Evolutionary conservation across 2,797 vertebrate genomes (phyloP).

Genomic region (Leucoraja ocellata): DNA sequence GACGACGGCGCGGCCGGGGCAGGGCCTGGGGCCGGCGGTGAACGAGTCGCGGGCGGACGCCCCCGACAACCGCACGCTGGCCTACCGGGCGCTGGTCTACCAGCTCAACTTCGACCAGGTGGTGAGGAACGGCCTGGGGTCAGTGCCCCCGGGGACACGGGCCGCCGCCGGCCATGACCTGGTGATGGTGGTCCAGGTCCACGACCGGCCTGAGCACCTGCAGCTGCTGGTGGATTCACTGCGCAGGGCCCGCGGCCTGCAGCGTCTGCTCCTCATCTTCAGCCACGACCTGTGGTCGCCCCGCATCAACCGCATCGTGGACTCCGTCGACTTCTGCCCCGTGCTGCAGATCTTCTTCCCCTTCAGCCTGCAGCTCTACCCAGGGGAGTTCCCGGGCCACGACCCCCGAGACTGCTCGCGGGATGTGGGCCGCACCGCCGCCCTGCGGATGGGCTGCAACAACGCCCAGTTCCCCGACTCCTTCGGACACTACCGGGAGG

Average conservation of each 20-base stretch:
- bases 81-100: slow-evolving; percentile 82
- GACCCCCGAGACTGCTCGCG: slow-evolving; percentile 89
- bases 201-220: slow-evolving; percentile 84
- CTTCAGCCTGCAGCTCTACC: slow-evolving; percentile 93
- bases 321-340: slow-evolving; percentile 81
- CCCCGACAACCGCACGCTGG: slow-evolving; percentile 73
- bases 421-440: slow-evolving; percentile 77
- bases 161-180: slow-evolving; percentile 52
- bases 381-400: slow-evolving; percentile 85
- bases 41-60: slow-evolving; percentile 65
- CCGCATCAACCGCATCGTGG: slow-evolving; percentile 81
- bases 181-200: slow-evolving; percentile 85
- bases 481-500: slow-evolving; percentile 93
- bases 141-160: too few relatives aligned
- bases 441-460: slow-evolving; percentile 81
- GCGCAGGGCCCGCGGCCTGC: slow-evolving; percentile 54
- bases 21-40: too few relatives aligned
- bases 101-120: slow-evolving; percentile 92
- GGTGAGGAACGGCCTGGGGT: slow-evolving; percentile 59
- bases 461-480: slow-evolving; percentile 93
- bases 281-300: slow-evolving; percentile 94
- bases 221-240: slow-evolving; percentile 78
- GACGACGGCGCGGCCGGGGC: too few relatives aligned
- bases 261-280: slow-evolving; percentile 58
- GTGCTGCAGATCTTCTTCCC: slow-evolving; percentile 96